Percentiles rank a stretch among this genome's conserved stretches.
Conservation (phyloP, 2,888 invertebrate species). For the Lasioglossum malachurum region DNA sequence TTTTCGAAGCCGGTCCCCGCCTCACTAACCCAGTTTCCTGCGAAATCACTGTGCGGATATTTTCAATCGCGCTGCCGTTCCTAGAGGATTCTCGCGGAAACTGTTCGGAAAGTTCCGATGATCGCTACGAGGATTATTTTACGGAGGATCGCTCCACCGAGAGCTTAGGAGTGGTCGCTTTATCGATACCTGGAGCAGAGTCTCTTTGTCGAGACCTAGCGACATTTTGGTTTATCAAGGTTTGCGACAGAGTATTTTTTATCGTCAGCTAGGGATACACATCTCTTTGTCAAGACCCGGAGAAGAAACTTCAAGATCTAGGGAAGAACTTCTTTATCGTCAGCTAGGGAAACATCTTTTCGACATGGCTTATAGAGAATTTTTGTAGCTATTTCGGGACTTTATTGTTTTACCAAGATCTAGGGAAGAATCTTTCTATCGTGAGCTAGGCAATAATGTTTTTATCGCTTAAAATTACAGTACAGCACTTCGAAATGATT, state of each 20-base stretch:
- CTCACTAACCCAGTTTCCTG: constrained; percentile 40
- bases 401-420: neutral
- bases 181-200: too few relatives aligned
- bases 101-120: neutral
- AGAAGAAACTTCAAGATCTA: neutral
- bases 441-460: too few relatives aligned
- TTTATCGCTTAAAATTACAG: neutral
- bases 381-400: neutral
- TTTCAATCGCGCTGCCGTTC: neutral
- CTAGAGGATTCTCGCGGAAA: neutral
- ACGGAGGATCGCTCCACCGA: neutral
- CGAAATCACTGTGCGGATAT: neutral
- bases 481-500: neutral
- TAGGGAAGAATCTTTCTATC: too few relatives aligned
- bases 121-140: neutral
- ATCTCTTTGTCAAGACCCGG: neutral
- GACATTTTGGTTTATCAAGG: neutral
- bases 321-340: neutral
- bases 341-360: neutral
- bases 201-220: too few relatives aligned
- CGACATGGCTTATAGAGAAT: neutral
- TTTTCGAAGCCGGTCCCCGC: neutral
- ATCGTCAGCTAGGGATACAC: neutral
- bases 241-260: neutral
- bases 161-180: neutral